These are phyloP conservation scores for Lepetodrilus schrolli DNA, from an alignment of 2,888 invertebrate species.

Conservation along the genomic window DNA sequence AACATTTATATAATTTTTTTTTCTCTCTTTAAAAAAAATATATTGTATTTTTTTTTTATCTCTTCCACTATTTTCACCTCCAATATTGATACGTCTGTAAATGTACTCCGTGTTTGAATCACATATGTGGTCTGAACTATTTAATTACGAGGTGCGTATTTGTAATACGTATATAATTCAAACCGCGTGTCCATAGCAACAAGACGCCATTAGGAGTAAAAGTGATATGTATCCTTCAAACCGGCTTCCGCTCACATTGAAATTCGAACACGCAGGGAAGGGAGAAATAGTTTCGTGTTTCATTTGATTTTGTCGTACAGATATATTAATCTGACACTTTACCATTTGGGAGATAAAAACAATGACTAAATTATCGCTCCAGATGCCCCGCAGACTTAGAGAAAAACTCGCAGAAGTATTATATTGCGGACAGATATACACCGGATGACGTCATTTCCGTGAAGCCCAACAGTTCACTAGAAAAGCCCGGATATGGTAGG, in stretches of 20 bases:
- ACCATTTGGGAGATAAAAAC: not conserved
- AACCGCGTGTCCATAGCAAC: not conserved
- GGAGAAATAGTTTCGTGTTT: not conserved
- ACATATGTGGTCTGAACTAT: no score
- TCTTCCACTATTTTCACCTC: no score
- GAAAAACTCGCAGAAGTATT: not conserved
- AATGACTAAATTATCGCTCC: not conserved
- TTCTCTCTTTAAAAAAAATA: no score
- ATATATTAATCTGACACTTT: slow-evolving; percentile 12
- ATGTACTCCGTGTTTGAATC: no score
- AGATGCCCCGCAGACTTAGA: not conserved
- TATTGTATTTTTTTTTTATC: no score
- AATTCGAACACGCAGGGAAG: slow-evolving; percentile 2
- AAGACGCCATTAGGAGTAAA: slow-evolving; percentile 4
- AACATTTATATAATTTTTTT: no score
- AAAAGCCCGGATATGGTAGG: no score
- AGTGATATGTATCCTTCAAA: slow-evolving; percentile 23
- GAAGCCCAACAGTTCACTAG: no score
- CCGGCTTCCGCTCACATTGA: slow-evolving; percentile 5
- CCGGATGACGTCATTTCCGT: no score
- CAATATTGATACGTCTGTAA: no score
- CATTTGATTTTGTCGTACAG: slow-evolving; percentile 14
- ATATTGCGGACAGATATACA: not conserved
- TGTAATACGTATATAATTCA: no score
- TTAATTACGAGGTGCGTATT: no score